Evolutionary conservation across 2,888 invertebrate species (phyloP).

Genomic region (Thymelicus lineola): DNA sequence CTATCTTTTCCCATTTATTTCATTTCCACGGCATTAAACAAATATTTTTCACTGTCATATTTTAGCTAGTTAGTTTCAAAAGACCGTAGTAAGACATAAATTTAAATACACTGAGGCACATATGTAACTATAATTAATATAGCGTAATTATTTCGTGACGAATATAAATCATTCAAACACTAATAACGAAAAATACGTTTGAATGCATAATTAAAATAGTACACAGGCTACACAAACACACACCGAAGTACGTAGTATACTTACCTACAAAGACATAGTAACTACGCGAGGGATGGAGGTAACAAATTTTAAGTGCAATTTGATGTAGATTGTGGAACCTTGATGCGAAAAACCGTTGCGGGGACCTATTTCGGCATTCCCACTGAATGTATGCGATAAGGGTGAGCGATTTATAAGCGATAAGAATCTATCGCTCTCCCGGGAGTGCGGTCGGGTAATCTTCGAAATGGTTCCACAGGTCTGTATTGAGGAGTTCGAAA

Average conservation of each 20-base stretch:
- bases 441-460: slow-evolving; percentile 52
- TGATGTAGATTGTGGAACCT: slow-evolving; percentile 35
- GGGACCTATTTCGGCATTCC: slow-evolving; percentile 54
- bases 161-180: no score
- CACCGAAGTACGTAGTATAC: slow-evolving; percentile 9
- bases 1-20: no score
- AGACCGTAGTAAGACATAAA: no score
- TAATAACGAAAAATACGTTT: neutral
- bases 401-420: slow-evolving; percentile 63
- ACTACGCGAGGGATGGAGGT: slow-evolving; percentile 27
- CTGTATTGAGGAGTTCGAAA: slow-evolving; percentile 8
- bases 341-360: slow-evolving; percentile 44
- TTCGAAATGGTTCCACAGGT: slow-evolving; percentile 47
- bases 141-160: no score
- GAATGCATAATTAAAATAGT: neutral
- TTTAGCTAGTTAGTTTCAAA: no score
- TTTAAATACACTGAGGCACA: no score
- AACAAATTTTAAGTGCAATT: slow-evolving; percentile 38
- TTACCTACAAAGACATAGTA: slow-evolving; percentile 18
- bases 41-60: no score
- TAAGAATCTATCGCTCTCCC: slow-evolving; percentile 57
- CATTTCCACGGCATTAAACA: no score
- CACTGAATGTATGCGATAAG: slow-evolving; percentile 54
- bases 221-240: neutral
- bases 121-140: no score